Conservation (phyloP, 2,888 invertebrate species). For the Himalopsyche tibetana region DNA sequence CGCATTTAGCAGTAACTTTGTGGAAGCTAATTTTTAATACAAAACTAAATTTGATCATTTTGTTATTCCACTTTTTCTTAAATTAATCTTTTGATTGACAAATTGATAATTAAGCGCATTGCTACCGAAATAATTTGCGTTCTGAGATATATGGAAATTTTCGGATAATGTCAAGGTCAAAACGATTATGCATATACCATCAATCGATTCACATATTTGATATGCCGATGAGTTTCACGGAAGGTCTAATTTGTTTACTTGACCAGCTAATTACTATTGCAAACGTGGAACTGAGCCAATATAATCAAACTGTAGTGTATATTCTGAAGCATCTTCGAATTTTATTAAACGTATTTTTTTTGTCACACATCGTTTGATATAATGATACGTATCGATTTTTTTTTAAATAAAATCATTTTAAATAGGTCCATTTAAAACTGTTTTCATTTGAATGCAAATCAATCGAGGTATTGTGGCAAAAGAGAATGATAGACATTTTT, state of each 20-base stretch:
- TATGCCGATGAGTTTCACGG: slow-evolving; percentile 8
- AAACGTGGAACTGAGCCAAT: slow-evolving; percentile 16
- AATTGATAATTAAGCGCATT: background rate
- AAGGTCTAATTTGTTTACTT: slow-evolving; percentile 33
- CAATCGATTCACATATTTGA: slow-evolving; percentile 32
- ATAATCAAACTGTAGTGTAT: background rate
- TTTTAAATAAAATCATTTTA: background rate
- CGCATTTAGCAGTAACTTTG: too few species aligned
- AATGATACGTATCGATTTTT: background rate
- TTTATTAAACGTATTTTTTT: background rate
- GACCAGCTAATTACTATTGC: background rate
- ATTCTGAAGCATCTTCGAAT: background rate
- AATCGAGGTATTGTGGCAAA: background rate
- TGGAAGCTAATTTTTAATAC: too few species aligned
- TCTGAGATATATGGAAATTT: background rate
- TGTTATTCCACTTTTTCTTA: too few species aligned
- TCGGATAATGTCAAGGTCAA: slow-evolving; percentile 16
- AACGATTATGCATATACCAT: background rate
- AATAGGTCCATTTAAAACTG: background rate
- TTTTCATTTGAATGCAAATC: background rate
- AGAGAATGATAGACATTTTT: background rate
- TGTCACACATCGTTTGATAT: background rate
- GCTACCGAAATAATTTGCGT: background rate
- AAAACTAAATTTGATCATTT: too few species aligned
- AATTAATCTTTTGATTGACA: too few species aligned